Evolutionary conservation across 1,140 invertebrate species (phyloP).

Genomic region (Thaumetopoea pityocampa): DNA sequence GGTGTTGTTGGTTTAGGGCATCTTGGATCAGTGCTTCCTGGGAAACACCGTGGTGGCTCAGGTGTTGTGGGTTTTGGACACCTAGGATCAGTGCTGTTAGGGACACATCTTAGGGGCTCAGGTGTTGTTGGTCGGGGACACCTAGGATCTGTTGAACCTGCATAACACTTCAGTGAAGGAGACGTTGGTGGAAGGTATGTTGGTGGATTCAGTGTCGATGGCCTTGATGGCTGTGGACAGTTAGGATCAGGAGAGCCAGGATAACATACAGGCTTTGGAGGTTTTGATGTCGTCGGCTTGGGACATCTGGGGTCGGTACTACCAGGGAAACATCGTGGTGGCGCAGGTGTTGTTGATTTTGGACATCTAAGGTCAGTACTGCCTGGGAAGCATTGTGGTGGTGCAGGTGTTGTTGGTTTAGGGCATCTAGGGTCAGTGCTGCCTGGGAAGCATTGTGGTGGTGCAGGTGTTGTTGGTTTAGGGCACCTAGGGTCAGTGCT

Average conservation of each 20-base stretch:
- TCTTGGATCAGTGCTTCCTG: too few relatives aligned
- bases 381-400: conserved; percentile 29
- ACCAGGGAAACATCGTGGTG: conserved; percentile 44
- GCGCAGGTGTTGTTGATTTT: conserved; percentile 25
- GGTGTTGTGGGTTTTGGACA: too few relatives aligned
- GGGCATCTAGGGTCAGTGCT: conserved; percentile 26
- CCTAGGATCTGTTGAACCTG: too few relatives aligned
- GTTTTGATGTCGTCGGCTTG: conserved; percentile 18
- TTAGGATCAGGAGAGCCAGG: conserved; percentile 45
- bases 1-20: too few relatives aligned
- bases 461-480: conserved; percentile 32
- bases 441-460: conserved; percentile 24
- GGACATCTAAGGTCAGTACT: conserved; percentile 46
- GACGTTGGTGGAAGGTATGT: too few relatives aligned
- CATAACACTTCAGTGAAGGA: too few relatives aligned
- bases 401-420: conserved; percentile 14
- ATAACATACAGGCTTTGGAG: conserved; percentile 38
- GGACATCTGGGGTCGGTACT: conserved; percentile 44
- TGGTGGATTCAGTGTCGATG: too few relatives aligned
- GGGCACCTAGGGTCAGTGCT: conserved; percentile 50
- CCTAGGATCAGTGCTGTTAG: too few relatives aligned
- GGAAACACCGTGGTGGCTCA: too few relatives aligned
- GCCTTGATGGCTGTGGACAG: conserved; percentile 24
- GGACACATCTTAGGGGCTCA: too few relatives aligned
- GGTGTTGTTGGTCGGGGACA: too few relatives aligned